Conservation (phyloP, 2,797 vertebrate genomes). For the Hylomyscus alleni region DNA sequence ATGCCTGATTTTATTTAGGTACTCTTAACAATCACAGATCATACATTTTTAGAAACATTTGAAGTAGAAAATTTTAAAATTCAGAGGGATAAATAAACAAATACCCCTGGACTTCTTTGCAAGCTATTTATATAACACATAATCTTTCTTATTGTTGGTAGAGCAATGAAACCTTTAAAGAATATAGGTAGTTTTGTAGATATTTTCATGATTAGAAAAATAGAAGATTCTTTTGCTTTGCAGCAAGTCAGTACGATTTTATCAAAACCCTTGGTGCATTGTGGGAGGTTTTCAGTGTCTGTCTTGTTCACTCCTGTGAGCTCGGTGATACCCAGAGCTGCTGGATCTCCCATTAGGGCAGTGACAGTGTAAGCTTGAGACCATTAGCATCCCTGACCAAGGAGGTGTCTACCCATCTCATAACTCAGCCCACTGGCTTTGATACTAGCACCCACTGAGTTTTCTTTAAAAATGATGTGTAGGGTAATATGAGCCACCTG, state of each 20-base stretch:
- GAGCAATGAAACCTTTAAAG: not conserved
- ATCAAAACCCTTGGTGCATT: constrained; percentile 39
- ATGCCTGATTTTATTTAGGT: not conserved
- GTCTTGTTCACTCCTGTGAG: not conserved
- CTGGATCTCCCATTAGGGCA: rapidly evolving
- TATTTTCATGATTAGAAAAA: constrained; percentile 44
- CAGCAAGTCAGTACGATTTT: not conserved
- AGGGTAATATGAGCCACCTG: constrained; percentile 65
- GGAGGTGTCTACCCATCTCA: not conserved
- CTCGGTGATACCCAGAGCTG: not conserved
- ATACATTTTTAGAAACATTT: constrained; percentile 47
- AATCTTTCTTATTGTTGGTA: not conserved
- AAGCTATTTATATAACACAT: constrained; percentile 1
- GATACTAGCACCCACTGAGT: constrained; percentile 30
- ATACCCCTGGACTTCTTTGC: not conserved
- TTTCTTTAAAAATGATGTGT: constrained; percentile 4
- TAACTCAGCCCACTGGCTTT: not conserved
- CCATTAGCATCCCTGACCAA: not conserved
- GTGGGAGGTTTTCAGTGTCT: not conserved
- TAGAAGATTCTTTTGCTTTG: constrained; percentile 39
- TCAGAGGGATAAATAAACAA: not conserved
- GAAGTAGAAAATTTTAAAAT: constrained; percentile 33
- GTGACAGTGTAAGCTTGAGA: rapidly evolving
- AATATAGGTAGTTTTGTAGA: constrained; percentile 14
- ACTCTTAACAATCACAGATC: not conserved